Conservation (phyloP, 2,888 invertebrate species). For the Melanargia galathea region DNA sequence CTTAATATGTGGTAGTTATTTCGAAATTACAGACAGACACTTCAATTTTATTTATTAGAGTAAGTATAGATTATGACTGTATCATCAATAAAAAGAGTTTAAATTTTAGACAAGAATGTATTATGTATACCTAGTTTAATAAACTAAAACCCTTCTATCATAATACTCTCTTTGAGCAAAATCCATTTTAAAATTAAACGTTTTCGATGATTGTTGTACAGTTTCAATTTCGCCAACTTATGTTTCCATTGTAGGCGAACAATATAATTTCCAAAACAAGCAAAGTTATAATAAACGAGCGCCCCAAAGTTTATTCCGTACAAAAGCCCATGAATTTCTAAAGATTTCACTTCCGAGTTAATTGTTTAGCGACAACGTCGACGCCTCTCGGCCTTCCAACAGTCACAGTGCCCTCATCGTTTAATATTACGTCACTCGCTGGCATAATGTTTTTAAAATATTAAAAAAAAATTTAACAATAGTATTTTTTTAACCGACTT, state of each 20-base stretch:
- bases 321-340: conserved; percentile 43
- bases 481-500: too few species aligned
- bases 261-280: conserved; percentile 38
- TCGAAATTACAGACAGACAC: too few species aligned
- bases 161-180: neutral
- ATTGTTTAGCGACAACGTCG: conserved; percentile 44
- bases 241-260: conserved; percentile 28
- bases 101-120: too few species aligned
- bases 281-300: conserved; percentile 37
- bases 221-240: conserved; percentile 29
- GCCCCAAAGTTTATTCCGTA: conserved; percentile 42
- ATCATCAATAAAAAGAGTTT: too few species aligned
- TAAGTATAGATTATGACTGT: too few species aligned
- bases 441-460: neutral
- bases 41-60: too few species aligned
- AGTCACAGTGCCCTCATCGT: conserved; percentile 8
- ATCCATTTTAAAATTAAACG: conserved; percentile 5
- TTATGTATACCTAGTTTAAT: too few species aligned
- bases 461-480: too few species aligned
- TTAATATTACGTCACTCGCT: conserved; percentile 4
- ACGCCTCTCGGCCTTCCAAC: conserved; percentile 36
- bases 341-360: conserved; percentile 46
- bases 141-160: too few species aligned
- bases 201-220: conserved; percentile 21
- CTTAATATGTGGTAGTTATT: too few species aligned